Conservation (phyloP, 2,113 vertebrate genomes). For the Coryphaenoides rupestris region DNA sequence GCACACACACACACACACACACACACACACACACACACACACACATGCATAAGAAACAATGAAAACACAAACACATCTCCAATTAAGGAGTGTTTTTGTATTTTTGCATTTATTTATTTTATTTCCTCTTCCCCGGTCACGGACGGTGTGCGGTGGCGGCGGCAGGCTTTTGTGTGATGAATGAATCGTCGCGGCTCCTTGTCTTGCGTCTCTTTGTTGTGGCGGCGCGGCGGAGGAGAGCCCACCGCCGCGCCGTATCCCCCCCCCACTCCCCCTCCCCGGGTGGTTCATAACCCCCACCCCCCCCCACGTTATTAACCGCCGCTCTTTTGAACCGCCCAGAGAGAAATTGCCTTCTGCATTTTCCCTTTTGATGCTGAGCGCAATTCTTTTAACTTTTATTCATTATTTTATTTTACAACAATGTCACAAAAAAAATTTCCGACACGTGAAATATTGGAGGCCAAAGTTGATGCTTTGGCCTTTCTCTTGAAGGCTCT, state of each 20-base stretch:
- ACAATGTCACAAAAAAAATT: slow-evolving; percentile 48
- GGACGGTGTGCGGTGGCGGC: slow-evolving; percentile 68
- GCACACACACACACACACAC: slow-evolving; percentile 16
- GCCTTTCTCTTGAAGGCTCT: slow-evolving; percentile 40
- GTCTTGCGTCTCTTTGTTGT: slow-evolving; percentile 62
- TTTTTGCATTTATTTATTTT: slow-evolving; percentile 59
- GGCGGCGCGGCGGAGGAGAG: too few species aligned
- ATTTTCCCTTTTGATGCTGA: slow-evolving; percentile 65
- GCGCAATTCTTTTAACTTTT: slow-evolving; percentile 55
- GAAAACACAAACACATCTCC: slow-evolving; percentile 50
- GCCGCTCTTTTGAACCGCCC: slow-evolving; percentile 59
- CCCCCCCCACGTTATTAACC: slow-evolving; percentile 59
- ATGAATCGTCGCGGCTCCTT: slow-evolving; percentile 60
- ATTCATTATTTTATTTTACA: slow-evolving; percentile 30
- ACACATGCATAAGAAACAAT: neutral
- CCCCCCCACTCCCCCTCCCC: too few species aligned
- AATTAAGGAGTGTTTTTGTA: slow-evolving; percentile 62
- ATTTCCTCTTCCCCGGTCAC: slow-evolving; percentile 64
- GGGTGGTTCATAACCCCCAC: too few species aligned
- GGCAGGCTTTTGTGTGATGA: slow-evolving; percentile 70
- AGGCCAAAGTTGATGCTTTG: slow-evolving; percentile 27
- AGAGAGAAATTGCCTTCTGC: neutral
- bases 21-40: neutral
- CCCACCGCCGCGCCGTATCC: too few species aligned
- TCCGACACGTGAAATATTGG: slow-evolving; percentile 43